These are phyloP conservation scores for Patagioenas fasciata DNA, from an alignment of 2,113 vertebrate genomes.

Conservation along the genomic window DNA sequence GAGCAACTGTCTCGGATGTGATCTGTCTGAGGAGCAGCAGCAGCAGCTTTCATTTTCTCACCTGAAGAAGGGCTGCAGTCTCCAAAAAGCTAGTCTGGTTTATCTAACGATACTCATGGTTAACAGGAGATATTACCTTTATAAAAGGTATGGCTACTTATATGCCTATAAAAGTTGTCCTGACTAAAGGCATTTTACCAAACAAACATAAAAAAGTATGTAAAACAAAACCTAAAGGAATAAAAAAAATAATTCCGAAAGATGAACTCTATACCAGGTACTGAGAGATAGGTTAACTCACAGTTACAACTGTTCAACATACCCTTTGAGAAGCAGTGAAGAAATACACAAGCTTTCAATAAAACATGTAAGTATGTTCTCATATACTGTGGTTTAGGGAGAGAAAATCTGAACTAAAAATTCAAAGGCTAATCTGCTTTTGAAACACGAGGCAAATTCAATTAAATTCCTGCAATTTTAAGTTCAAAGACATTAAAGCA, in stretches of 20 bases:
- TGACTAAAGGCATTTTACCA: neutral
- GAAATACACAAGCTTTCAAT: slow-evolving; percentile 42
- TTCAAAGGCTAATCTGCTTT: slow-evolving; percentile 23
- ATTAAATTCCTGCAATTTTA: slow-evolving; percentile 7
- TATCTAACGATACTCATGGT: neutral
- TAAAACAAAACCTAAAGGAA: neutral
- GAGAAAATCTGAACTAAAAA: slow-evolving; percentile 24
- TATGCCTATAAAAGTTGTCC: neutral
- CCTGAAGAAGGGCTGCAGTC: neutral
- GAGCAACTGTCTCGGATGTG: neutral
- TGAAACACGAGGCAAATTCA: slow-evolving; percentile 13
- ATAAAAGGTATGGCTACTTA: no score
- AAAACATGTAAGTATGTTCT: neutral
- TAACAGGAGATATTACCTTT: neutral
- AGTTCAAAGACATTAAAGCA: slow-evolving; percentile 27
- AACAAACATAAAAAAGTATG: neutral
- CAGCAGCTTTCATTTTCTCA: neutral
- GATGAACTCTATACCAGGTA: neutral
- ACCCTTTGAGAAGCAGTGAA: neutral
- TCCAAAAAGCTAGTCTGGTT: neutral
- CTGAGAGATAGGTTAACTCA: neutral
- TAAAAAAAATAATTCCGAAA: neutral
- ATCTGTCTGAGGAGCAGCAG: neutral
- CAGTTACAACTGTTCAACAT: neutral
- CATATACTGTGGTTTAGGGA: neutral